These are phyloP conservation scores for Nasua narica DNA, from an alignment of 2,797 vertebrate species.

Conservation along the genomic window DNA sequence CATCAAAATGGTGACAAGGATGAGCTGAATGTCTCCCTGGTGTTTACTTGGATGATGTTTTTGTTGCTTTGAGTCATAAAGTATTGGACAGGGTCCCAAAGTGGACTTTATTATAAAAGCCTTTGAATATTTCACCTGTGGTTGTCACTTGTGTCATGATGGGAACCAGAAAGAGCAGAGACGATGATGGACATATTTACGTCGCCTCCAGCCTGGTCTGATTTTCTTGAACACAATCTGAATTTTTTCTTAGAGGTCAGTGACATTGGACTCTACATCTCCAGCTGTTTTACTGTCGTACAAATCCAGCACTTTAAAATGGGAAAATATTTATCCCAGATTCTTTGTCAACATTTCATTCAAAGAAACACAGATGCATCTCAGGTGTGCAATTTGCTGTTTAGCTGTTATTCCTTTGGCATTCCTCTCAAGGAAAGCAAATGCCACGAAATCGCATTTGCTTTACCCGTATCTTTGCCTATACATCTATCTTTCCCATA, in stretches of 20 bases:
- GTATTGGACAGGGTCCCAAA: constrained; percentile 20
- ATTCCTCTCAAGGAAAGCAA: neutral
- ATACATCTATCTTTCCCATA: neutral
- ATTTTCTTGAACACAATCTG: constrained; percentile 18
- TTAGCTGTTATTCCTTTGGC: neutral
- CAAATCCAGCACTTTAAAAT: neutral
- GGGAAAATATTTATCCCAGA: neutral
- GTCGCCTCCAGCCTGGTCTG: neutral
- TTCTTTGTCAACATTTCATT: neutral
- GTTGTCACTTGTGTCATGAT: constrained; percentile 34
- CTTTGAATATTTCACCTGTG: constrained; percentile 43
- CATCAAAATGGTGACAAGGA: constrained; percentile 51
- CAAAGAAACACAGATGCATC: neutral
- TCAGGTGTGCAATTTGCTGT: neutral
- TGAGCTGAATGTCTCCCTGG: constrained; percentile 22
- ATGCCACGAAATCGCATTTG: neutral
- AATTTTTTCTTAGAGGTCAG: neutral
- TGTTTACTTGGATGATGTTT: constrained; percentile 44
- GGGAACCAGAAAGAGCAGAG: neutral
- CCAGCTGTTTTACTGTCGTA: neutral
- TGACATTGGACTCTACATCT: neutral
- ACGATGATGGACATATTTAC: neutral
- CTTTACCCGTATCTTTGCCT: neutral
- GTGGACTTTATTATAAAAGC: neutral
- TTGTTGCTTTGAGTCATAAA: constrained; percentile 61